Evolutionary conservation across 2,888 invertebrate species (phyloP).

Genomic region (Drosophila mimica): DNA sequence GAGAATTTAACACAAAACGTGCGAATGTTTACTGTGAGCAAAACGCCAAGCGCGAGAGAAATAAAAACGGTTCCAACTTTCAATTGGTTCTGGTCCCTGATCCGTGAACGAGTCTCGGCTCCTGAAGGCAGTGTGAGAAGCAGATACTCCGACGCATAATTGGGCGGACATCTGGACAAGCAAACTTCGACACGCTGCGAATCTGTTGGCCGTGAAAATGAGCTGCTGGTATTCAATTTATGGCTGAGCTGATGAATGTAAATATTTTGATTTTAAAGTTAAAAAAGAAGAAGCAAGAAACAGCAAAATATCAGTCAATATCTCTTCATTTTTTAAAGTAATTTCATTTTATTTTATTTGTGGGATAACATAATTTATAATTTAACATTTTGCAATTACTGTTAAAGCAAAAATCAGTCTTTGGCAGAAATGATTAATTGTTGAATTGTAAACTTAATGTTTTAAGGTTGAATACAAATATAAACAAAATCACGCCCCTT

Average conservation of each 20-base stretch:
- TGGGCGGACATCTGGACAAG: slow-evolving; percentile 32
- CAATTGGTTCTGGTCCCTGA: slow-evolving; percentile 8
- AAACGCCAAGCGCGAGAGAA: slow-evolving; percentile 28
- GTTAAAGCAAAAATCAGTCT: not conserved
- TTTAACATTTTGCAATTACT: not conserved
- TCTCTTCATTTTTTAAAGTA: not conserved
- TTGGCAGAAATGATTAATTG: not conserved
- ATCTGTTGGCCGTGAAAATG: slow-evolving; percentile 18
- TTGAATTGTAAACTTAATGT: not conserved
- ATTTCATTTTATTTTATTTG: not conserved
- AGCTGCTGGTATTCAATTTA: slow-evolving; percentile 16
- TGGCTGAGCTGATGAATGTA: not conserved
- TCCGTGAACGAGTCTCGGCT: slow-evolving; percentile 1
- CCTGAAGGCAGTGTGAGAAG: slow-evolving; percentile 15
- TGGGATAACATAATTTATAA: not conserved
- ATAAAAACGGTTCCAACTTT: not conserved
- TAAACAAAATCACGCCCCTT: not conserved
- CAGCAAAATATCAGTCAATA: not conserved
- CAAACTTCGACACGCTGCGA: slow-evolving; percentile 13
- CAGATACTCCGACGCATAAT: slow-evolving; percentile 29
- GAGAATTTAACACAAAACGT: slow-evolving; percentile 72
- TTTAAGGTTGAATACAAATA: not conserved
- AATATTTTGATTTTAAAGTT: not conserved
- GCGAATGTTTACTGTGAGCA: slow-evolving; percentile 71
- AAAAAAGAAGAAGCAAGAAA: not conserved